Percentiles rank a stretch among this genome's conserved stretches.
Conservation (phyloP, 2,113 vertebrate genomes). For the Dasyornis broadbenti region DNA sequence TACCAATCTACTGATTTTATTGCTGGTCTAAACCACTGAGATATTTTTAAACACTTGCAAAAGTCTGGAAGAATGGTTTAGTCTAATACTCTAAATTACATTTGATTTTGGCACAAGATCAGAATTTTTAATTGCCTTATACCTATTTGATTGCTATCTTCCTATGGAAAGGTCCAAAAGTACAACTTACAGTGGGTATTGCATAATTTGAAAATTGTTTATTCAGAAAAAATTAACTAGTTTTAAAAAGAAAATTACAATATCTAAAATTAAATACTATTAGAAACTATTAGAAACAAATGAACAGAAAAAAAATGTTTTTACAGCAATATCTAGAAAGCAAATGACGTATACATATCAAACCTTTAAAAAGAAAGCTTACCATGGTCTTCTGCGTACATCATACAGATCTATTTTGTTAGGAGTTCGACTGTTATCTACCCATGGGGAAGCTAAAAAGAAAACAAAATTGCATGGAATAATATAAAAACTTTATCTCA, state of each 20-base stretch:
- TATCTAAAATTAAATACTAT: background rate
- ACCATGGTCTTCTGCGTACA: constrained; percentile 96
- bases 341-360: background rate
- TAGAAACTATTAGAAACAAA: background rate
- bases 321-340: background rate
- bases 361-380: constrained; percentile 32
- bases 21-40: background rate
- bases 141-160: background rate
- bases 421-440: constrained; percentile 88
- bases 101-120: background rate
- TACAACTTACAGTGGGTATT: accelerated
- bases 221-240: background rate
- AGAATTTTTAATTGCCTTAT: background rate
- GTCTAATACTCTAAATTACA: background rate
- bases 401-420: constrained; percentile 97
- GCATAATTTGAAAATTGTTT: background rate
- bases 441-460: constrained; percentile 91
- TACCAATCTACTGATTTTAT: background rate
- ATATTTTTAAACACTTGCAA: background rate
- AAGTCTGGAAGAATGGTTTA: background rate
- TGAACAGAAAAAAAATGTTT: background rate
- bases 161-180: background rate
- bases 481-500: background rate
- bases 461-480: background rate
- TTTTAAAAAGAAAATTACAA: background rate